Percentiles rank a stretch among this genome's conserved stretches.
These are phyloP conservation scores for Cranoglanis bouderius DNA, from an alignment of 2,113 vertebrate genomes.

Conservation along the genomic window DNA sequence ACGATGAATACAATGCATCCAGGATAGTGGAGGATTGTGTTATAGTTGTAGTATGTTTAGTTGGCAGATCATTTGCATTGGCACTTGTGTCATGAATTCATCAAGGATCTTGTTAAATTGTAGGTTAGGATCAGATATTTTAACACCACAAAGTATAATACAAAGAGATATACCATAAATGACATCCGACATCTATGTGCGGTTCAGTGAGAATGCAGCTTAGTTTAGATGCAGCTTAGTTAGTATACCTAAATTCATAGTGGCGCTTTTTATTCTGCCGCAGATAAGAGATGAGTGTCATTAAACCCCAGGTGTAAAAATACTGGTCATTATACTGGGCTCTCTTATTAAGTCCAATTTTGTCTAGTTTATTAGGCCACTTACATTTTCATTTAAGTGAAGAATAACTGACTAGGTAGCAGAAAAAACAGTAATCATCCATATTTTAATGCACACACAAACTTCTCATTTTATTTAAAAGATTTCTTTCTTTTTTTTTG, in stretches of 20 bases:
- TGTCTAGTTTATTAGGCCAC: not conserved
- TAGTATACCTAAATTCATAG: not conserved
- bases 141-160: not conserved
- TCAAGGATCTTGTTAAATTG: not conserved
- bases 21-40: not conserved
- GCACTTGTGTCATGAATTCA: not conserved
- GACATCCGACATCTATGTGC: not conserved
- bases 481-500: not conserved
- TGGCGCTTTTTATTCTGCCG: not conserved
- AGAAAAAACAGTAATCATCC: not conserved
- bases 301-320: not conserved
- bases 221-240: not conserved
- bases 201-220: not conserved
- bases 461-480: not conserved
- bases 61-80: not conserved
- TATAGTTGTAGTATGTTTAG: not conserved
- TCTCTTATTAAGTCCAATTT: not conserved
- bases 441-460: not conserved
- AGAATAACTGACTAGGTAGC: not conserved
- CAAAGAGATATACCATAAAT: not conserved
- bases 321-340: not conserved
- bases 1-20: constrained; percentile 6
- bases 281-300: not conserved
- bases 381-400: not conserved
- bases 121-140: not conserved